Base-by-base conservation (phyloP, 1,140 invertebrate species). In the Tetragnatha versicolor region DNA sequence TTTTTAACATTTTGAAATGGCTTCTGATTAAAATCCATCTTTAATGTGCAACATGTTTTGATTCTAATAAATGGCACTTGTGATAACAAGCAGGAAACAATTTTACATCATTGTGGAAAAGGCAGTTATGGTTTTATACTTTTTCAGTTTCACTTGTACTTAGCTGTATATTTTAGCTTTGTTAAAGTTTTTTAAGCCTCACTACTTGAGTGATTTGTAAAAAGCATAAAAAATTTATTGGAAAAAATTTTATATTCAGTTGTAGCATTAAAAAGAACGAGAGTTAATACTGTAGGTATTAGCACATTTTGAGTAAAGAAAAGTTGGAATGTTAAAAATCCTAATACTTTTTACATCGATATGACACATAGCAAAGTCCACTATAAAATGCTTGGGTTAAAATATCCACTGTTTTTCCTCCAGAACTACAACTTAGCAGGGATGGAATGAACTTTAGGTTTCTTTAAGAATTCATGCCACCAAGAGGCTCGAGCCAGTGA, bases 381-480 rank as follows among this genome's bases (percentile, higher is more conserved):
- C n/a, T 51, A 22, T n/a, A 51, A 51, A 51, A 51, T 51, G 25
- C 49, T 51, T 51, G 49, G 25, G 49, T 51, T 17, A 22, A n/a
- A n/a, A n/a, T n/a, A n/a, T n/a, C n/a, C n/a, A n/a, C n/a, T 10
- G 49, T 53, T 53, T 53, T 7, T 7, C 14, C 2, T 20, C 4
- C 29, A 5, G n/a, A 55, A 73, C 63, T 31, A 77, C 4, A 77
- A 25, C 29, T 77, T 77, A 10, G 73, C 60, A 39, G 65, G 73
- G 39, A 77, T n/a, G 5, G 73, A 77, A 42, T 77, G 58, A 12
- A 77, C 73, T 63, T 79, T 79, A 31, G 76, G 76, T 25, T 84
- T 84, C 58, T 86, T 76, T 3, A 83, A 81, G 81, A 87, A 86
- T 17, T 86, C 83, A 39, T 81, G 80, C 85, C 85, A 87, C 82